Evolutionary conservation across 2,113 vertebrate genomes (phyloP).

Genomic region (Uropsilus gracilis): DNA sequence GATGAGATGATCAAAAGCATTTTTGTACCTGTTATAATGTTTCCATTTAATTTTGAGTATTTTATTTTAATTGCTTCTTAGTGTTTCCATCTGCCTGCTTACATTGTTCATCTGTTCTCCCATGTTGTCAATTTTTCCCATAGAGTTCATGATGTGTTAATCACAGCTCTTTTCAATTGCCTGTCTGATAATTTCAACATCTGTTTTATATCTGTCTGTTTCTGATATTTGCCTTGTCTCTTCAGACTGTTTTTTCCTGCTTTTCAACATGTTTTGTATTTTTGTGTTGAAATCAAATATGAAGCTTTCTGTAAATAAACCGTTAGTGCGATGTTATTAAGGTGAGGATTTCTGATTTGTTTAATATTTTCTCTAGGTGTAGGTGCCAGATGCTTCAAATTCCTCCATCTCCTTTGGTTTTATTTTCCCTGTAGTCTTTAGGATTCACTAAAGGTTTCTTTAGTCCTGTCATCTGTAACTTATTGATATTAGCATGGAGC

Average conservation of each 20-base stretch:
- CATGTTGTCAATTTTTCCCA: neutral
- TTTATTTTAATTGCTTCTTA: neutral
- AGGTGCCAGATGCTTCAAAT: neutral
- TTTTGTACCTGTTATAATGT: neutral
- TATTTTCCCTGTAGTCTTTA: neutral
- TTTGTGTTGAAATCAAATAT: neutral
- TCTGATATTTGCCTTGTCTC: neutral
- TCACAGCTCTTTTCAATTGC: neutral
- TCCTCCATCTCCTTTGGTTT: neutral
- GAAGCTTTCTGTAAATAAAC: neutral
- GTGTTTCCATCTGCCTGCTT: neutral
- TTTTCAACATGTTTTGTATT: neutral
- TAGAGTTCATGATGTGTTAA: neutral
- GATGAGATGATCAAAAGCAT: neutral
- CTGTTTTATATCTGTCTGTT: neutral
- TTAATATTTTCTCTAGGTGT: neutral
- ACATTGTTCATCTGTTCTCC: neutral
- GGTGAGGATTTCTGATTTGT: neutral
- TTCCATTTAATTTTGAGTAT: neutral
- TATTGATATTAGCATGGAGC: neutral
- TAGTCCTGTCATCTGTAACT: neutral
- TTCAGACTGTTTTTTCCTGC: neutral
- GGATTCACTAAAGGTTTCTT: neutral
- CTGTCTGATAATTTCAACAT: slow-evolving; percentile 1
- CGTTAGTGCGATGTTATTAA: neutral